These are phyloP conservation scores for Alosa alosa DNA, from an alignment of 2,113 vertebrate genomes.

Conservation along the genomic window DNA sequence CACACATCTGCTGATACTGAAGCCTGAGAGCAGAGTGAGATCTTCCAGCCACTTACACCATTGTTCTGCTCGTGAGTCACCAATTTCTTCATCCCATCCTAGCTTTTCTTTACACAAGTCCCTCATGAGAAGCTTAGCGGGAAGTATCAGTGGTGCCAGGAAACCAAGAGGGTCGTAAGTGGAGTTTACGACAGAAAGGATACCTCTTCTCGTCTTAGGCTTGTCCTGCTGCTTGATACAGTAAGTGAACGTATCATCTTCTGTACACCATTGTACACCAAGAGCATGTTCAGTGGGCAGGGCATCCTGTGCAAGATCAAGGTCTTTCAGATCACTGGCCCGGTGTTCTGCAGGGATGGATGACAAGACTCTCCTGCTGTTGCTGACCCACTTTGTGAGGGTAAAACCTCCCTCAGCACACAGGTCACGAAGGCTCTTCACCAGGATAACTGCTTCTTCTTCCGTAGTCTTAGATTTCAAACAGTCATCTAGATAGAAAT, in stretches of 20 bases:
- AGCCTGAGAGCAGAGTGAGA: no score
- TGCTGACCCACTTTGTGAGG: constrained; percentile 33
- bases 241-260: constrained; percentile 25
- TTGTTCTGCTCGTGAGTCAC: no score
- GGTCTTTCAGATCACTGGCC: constrained; percentile 33
- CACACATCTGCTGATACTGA: no score
- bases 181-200: no score
- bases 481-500: constrained; percentile 41
- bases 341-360: constrained; percentile 20
- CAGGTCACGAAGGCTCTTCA: constrained; percentile 9
- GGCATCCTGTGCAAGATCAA: constrained; percentile 23
- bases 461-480: constrained; percentile 26
- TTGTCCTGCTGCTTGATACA: constrained; percentile 6
- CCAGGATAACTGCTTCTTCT: constrained; percentile 17
- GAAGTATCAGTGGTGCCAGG: constrained; percentile 20
- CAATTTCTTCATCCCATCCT: no score
- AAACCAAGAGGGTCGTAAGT: constrained; percentile 37
- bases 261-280: constrained; percentile 30
- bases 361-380: constrained; percentile 35
- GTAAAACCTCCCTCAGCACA: constrained; percentile 19
- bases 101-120: no score
- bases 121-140: constrained; percentile 22
- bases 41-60: no score
- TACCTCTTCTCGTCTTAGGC: constrained; percentile 25
- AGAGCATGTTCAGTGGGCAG: constrained; percentile 32